These are phyloP conservation scores for Helarctos malayanus DNA, from an alignment of 2,797 vertebrate species.

Conservation along the genomic window DNA sequence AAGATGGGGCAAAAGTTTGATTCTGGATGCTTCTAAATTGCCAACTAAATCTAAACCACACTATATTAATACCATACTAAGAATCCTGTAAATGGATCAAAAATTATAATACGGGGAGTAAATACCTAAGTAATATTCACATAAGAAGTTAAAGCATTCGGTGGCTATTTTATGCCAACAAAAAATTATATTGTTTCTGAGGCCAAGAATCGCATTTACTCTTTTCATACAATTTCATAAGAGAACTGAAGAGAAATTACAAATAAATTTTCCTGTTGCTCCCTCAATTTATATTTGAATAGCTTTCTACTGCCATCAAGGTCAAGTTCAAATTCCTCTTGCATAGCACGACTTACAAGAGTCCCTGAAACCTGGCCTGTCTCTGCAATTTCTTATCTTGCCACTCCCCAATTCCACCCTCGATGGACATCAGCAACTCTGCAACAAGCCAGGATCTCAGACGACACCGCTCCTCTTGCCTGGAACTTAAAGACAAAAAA, in stretches of 20 bases:
- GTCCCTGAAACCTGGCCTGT: background rate
- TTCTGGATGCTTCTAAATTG: conserved; percentile 7
- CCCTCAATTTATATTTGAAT: background rate
- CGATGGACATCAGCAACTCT: background rate
- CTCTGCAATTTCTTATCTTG: background rate
- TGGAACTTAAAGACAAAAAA: background rate
- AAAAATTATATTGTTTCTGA: background rate
- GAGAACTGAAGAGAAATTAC: background rate
- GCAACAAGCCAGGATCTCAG: background rate
- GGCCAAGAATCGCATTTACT: conserved; percentile 11
- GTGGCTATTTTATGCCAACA: background rate
- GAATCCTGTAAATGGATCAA: conserved; percentile 9
- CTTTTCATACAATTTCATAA: background rate
- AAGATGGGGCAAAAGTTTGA: background rate
- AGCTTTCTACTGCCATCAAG: background rate
- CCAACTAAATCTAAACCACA: conserved; percentile 49
- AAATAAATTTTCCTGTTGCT: background rate
- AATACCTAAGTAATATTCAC: background rate
- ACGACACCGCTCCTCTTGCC: background rate
- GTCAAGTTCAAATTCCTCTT: conserved; percentile 30
- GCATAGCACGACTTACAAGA: background rate
- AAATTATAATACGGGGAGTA: background rate
- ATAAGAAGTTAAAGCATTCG: background rate
- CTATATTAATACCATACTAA: background rate
- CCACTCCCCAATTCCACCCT: background rate